Percentiles rank a stretch among this genome's conserved stretches.
These are phyloP conservation scores for Arctocebus calabarensis DNA, from an alignment of 2,797 vertebrate genomes.

Conservation along the genomic window DNA sequence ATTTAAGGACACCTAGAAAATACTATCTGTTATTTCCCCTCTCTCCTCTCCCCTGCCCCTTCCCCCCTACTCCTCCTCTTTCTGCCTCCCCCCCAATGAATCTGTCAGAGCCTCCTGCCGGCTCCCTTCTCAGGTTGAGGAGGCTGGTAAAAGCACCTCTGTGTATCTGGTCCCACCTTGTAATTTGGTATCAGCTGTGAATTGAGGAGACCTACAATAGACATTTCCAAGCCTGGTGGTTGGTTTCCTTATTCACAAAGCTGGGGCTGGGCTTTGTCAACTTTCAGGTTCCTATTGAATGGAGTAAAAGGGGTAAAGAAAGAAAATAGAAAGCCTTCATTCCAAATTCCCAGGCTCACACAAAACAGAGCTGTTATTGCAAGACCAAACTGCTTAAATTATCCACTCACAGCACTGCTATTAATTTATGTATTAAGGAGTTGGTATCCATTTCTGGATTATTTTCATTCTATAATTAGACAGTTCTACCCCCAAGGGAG, in stretches of 20 bases:
- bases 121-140: constrained; percentile 62
- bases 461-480: constrained; percentile 46
- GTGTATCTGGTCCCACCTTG: constrained; percentile 43
- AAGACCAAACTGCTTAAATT: constrained; percentile 66
- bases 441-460: constrained; percentile 45
- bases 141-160: background rate
- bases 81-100: background rate
- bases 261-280: background rate
- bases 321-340: constrained; percentile 18
- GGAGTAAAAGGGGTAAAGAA: constrained; percentile 61
- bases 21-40: background rate
- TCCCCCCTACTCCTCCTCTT: background rate
- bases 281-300: constrained; percentile 70
- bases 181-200: constrained; percentile 35
- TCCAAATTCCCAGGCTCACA: constrained; percentile 59
- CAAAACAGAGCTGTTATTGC: constrained; percentile 67
- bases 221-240: constrained; percentile 8
- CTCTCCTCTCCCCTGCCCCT: background rate
- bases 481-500: background rate
- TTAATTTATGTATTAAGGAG: constrained; percentile 52
- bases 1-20: constrained; percentile 82
- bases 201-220: constrained; percentile 43
- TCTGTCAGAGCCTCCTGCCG: background rate
- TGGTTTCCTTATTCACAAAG: constrained; percentile 52
- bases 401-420: background rate